phyloP scores from a whole-genome alignment of 2,888 invertebrate genomes.

The Hecatera dysodea region DNA sequence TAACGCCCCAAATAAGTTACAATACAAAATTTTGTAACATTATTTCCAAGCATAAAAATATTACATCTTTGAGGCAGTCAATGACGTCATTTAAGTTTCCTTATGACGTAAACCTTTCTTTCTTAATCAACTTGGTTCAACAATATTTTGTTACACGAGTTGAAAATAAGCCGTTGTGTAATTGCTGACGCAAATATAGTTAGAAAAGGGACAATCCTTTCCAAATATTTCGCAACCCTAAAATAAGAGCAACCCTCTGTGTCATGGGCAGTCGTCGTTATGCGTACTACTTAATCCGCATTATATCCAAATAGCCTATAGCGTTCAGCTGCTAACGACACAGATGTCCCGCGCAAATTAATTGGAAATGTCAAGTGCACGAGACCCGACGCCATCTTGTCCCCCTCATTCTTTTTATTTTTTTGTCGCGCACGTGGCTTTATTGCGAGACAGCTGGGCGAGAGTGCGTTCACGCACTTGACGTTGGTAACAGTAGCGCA shows the following conservation, averaged over 20 bases:
- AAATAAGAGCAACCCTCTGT: conserved; percentile 57
- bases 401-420: conserved; percentile 78
- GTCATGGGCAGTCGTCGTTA: conserved; percentile 69
- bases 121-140: conserved; percentile 31
- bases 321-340: conserved; percentile 88
- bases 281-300: conserved; percentile 82
- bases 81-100: conserved; percentile 55
- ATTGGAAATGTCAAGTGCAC: conserved; percentile 91
- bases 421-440: conserved; percentile 88
- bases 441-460: conserved; percentile 87
- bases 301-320: conserved; percentile 80
- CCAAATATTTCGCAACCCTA: conserved; percentile 58
- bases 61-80: conserved; percentile 36
- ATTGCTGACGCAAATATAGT: conserved; percentile 42
- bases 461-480: conserved; percentile 78
- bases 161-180: conserved; percentile 44
- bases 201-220: conserved; percentile 26
- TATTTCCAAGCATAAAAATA: conserved; percentile 14
- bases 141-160: conserved; percentile 14
- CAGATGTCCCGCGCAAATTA: conserved; percentile 90
- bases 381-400: conserved; percentile 84
- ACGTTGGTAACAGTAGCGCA: conserved; percentile 70
- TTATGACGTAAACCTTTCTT: conserved; percentile 25
- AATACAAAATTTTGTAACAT: conserved; percentile 38
- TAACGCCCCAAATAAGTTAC: conserved; percentile 12